Base-by-base conservation (phyloP, 2,113 vertebrate species). In the Saimiri boliviensis region DNA sequence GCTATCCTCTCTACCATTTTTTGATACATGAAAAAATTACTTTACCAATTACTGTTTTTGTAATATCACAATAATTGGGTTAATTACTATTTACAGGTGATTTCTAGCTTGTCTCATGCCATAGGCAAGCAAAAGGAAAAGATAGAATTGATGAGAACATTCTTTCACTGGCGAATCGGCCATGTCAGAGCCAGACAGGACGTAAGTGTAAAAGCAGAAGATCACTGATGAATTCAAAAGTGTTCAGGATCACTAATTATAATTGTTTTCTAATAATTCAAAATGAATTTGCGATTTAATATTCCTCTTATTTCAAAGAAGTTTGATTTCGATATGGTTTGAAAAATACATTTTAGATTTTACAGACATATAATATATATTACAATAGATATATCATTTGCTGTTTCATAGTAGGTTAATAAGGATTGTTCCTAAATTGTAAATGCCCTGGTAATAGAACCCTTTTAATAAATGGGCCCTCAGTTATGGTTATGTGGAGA, bases 81-180 rank as follows among this genome's bases (percentile, higher is more conserved):
- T 89, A 17, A 52, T 88, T 95, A 49, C 70, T 97, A 47, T 97
- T 96, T 97, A 32, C 98, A 99, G 99, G 99, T 99, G 93, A 99
- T 99, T 86, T 96, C 93, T 89, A 99, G 99, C 97, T 99, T 99
- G 98, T 99, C 98, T 63, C 98, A 98, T 89, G 99, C 99, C 49
- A 94, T 99, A 97, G 98, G 99, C 97, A 99, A 98, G 96, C 99
- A 99, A 86, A 99, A 99, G 98, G 99, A 99, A 89, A 99, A 98
- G 96, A 96, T 97, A 96, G 99, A 99, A 96, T 96, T 99, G 97
- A 99, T 99, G 99, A 99, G 97, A 95, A 98, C 94, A 32, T 99
- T 99, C 98, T 99, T 98, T 0, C 98, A 98, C 73, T 99, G 99
- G 99, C 99, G 99, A 95, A 97, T 99, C 96, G 98, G 99, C 92